Evolutionary conservation across 2,888 invertebrate species (phyloP).

Genomic region (Hydraecia micacea): DNA sequence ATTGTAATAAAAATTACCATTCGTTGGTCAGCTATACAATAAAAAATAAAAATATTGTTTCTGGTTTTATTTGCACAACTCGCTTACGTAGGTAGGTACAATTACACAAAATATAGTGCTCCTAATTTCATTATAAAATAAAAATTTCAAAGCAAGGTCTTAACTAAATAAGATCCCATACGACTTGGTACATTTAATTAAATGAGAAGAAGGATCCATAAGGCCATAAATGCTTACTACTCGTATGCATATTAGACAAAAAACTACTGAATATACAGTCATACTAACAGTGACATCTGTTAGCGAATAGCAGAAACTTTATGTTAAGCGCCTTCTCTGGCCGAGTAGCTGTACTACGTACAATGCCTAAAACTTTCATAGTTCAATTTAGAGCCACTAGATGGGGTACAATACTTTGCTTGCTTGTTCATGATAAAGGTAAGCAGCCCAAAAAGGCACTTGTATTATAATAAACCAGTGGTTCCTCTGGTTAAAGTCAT

Average conservation of each 20-base stretch:
- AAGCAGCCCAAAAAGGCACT: background rate
- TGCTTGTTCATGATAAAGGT: background rate
- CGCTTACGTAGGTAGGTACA: background rate
- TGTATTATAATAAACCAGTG: background rate
- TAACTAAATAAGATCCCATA: background rate
- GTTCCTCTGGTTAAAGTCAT: too few relatives aligned
- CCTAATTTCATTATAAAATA: background rate
- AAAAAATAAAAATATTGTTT: conserved; percentile 46
- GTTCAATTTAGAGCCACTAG: conserved; percentile 11
- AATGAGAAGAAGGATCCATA: background rate
- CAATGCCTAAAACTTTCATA: background rate
- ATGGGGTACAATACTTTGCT: conserved; percentile 1
- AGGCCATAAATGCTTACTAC: background rate
- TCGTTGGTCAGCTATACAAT: conserved; percentile 55
- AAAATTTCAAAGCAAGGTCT: background rate
- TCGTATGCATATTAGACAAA: background rate
- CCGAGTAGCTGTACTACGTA: conserved; percentile 18
- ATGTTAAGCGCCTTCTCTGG: conserved; percentile 44
- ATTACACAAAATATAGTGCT: background rate
- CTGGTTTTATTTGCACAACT: conserved; percentile 39
- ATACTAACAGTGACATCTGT: conserved; percentile 37
- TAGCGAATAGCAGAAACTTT: conserved; percentile 9
- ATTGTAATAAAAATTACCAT: conserved; percentile 57
- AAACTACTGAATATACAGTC: background rate
- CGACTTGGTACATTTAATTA: background rate